Percentiles rank a stretch among this genome's conserved stretches.
phyloP scores from a whole-genome alignment of 2,113 vertebrate genomes.

The Heliornis fulica region DNA sequence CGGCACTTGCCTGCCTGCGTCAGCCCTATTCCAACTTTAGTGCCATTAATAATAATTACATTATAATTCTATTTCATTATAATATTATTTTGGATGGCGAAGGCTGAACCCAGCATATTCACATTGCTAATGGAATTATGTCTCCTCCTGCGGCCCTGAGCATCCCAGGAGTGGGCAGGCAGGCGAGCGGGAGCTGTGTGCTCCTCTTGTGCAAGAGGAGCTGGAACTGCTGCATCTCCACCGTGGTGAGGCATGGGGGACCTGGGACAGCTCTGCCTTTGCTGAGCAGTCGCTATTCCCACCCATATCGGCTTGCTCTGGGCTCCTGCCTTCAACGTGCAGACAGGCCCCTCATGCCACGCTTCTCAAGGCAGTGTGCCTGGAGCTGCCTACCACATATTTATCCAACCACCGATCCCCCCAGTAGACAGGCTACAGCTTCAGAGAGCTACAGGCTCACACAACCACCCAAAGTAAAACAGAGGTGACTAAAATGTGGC shows the following conservation, averaged over 20 bases:
- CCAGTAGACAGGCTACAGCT: not conserved
- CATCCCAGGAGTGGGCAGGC: rapidly evolving
- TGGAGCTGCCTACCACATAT: rapidly evolving
- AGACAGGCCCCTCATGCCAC: rapidly evolving
- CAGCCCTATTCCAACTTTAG: not conserved
- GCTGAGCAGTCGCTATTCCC: not conserved
- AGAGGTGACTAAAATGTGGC: rapidly evolving
- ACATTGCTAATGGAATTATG: not conserved
- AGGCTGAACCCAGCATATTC: not conserved
- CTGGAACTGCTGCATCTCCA: not conserved
- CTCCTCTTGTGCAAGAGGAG: not conserved
- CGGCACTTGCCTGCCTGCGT: not conserved
- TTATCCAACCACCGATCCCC: rapidly evolving
- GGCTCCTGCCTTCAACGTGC: not conserved
- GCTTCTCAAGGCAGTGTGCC: rapidly evolving
- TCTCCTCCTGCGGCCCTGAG: not conserved
- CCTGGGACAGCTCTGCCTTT: no score
- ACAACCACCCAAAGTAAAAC: rapidly evolving
- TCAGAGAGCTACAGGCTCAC: not conserved
- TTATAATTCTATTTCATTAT: not conserved
- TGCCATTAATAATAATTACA: not conserved
- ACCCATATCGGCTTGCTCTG: rapidly evolving
- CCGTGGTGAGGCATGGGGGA: rapidly evolving
- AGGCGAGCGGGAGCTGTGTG: not conserved
- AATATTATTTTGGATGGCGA: not conserved